Evolutionary conservation across 2,113 vertebrate genomes (phyloP).

Genomic region (Pachycephala philippinensis): DNA sequence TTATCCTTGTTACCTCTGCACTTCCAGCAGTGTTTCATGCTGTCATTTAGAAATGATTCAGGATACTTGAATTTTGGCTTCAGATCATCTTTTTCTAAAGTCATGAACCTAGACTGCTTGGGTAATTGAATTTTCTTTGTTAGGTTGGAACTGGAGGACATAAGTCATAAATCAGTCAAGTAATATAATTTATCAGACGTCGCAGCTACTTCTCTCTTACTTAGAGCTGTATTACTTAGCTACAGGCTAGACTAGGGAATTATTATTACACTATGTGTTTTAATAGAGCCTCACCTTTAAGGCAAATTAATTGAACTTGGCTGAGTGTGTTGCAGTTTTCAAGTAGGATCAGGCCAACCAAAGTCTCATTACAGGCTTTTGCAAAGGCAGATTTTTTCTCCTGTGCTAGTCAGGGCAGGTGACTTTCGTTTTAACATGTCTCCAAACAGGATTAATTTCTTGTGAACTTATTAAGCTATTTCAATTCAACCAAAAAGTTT

Average conservation of each 20-base stretch:
- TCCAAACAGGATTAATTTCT: neutral
- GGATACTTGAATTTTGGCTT: neutral
- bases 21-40: neutral
- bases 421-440: neutral
- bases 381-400: neutral
- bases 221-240: neutral
- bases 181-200: neutral
- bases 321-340: neutral
- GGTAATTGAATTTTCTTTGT: constrained; percentile 36
- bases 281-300: neutral
- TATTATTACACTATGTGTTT: neutral
- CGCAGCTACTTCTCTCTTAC: neutral
- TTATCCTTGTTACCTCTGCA: neutral
- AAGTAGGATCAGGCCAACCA: neutral
- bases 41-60: neutral
- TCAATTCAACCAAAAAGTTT: neutral
- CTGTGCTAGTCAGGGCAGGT: neutral
- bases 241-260: neutral
- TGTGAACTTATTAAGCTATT: neutral
- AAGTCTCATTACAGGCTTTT: neutral
- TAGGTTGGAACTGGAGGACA: neutral
- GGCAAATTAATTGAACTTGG: neutral
- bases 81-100: neutral
- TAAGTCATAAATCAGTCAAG: constrained; percentile 11
- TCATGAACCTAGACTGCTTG: neutral